Percentiles rank a stretch among this genome's conserved stretches.
Conservation (phyloP, 2,797 vertebrate species). For the Halcyon leucocephala region DNA sequence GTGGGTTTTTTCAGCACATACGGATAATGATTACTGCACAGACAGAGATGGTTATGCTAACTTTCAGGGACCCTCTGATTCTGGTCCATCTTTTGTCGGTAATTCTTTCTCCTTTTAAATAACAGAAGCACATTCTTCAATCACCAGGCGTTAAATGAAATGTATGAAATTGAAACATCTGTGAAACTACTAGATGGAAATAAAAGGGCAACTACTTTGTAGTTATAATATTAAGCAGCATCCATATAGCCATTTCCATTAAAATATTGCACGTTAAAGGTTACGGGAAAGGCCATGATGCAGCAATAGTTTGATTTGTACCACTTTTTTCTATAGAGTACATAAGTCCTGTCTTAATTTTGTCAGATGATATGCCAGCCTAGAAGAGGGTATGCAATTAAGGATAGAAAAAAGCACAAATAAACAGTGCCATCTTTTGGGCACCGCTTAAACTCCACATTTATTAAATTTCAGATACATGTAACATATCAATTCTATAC, state of each 20-base stretch:
- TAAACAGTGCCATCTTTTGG: conserved; percentile 84
- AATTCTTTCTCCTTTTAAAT: conserved; percentile 25
- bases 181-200: conserved; percentile 42
- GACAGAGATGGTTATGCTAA: neutral
- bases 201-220: conserved; percentile 36
- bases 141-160: conserved; percentile 25
- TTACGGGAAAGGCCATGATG: conserved; percentile 36
- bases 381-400: conserved; percentile 39
- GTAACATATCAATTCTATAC: neutral
- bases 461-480: neutral
- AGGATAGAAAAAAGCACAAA: conserved; percentile 66
- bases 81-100: neutral
- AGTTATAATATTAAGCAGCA: conserved; percentile 24
- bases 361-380: conserved; percentile 33
- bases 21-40: neutral
- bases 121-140: conserved; percentile 5
- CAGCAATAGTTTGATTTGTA: conserved; percentile 59
- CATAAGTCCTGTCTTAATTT: conserved; percentile 42
- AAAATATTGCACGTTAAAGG: conserved; percentile 30
- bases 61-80: neutral
- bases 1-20: neutral
- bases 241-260: conserved; percentile 14
- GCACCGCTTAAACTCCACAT: conserved; percentile 49
- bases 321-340: neutral
- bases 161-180: neutral